These are phyloP conservation scores for Odontothrips loti DNA, from an alignment of 2,888 invertebrate species.

Conservation along the genomic window DNA sequence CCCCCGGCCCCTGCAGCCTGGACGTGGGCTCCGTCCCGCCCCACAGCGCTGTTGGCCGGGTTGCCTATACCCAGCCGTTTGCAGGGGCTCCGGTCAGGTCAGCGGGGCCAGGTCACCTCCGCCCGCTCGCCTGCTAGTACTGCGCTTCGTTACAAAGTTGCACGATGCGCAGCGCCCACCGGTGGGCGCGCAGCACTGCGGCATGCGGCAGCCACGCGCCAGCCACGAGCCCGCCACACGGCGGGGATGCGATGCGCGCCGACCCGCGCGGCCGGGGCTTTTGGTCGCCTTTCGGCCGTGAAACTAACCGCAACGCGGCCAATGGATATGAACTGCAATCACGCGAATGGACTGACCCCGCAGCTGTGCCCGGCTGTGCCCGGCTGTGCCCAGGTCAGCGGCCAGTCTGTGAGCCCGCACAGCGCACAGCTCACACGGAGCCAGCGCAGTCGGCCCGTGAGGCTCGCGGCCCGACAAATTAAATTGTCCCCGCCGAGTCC, in stretches of 20 bases:
- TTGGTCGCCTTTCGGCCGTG: neutral
- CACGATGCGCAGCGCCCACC: neutral
- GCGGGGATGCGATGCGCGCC: neutral
- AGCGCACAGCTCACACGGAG: too few relatives aligned
- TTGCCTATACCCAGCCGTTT: too few relatives aligned
- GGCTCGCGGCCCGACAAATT: too few relatives aligned
- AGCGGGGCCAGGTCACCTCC: too few relatives aligned
- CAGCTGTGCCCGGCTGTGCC: neutral
- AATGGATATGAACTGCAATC: neutral
- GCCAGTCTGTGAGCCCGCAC: neutral
- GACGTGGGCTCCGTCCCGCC: too few relatives aligned
- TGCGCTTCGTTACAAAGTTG: neutral
- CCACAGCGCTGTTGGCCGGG: too few relatives aligned
- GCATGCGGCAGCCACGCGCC: neutral
- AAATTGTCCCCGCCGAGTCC: too few relatives aligned
- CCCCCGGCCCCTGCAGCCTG: neutral
- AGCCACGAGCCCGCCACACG: neutral
- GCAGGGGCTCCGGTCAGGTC: neutral
- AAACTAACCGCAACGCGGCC: conserved; percentile 3
- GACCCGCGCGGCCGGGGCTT: neutral
- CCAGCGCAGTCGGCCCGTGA: too few relatives aligned
- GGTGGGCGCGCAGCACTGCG: neutral
- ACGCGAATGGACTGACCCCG: conserved; percentile 2
- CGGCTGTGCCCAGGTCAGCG: neutral
- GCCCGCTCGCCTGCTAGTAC: too few relatives aligned